Base-by-base conservation (phyloP, 2,797 vertebrate species). In the Eutrigla gurnardus region DNA sequence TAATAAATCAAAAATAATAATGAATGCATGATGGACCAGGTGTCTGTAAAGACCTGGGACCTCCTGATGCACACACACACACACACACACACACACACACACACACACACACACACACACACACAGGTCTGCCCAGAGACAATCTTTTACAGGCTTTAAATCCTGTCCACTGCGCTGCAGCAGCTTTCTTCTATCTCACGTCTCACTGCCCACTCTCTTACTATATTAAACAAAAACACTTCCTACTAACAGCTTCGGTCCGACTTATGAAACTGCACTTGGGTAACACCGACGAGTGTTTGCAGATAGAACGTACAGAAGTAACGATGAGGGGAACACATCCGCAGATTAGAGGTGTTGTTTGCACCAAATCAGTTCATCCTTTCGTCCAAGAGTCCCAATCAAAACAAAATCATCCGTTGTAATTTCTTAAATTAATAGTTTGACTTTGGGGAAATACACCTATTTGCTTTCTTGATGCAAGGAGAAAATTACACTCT, bases 221-320 rank as follows among this genome's bases (percentile, higher is more conserved):
- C 90, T 89, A 88, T 86, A 89, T 89, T 81, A 89, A 92, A 90
- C 85, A 86, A 84, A 88, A 82, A 78, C 78, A 74, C 86, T 84
- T 90, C 84, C 90, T 87, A 82, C 87, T 85, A 79, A 79, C 86
- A 78, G 84, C 80, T 85, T 83, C 81, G 75, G 78, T 76, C 45
- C 10, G 11, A 80, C 80, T 91, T 91, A 91, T 87, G 81, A 91
- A 91, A 90, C 87, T 57, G 54, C 60, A 47, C 72, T 80, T 77
- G 64, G 64, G 65, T 78, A 78, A 77, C 53, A 63, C 66, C 11
- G 65, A 77, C 32, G 9, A 70, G 65, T 54, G 47, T 73, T 74
- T 75, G 46, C 35, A 59, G 46, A 73, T 18, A 47, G 37, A 80
- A 73, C 39, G 32, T 32, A 68, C 62, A 77, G 36, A 42, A 7